Conservation (phyloP, 2,888 invertebrate species). For the Eupithecia exiguata region DNA sequence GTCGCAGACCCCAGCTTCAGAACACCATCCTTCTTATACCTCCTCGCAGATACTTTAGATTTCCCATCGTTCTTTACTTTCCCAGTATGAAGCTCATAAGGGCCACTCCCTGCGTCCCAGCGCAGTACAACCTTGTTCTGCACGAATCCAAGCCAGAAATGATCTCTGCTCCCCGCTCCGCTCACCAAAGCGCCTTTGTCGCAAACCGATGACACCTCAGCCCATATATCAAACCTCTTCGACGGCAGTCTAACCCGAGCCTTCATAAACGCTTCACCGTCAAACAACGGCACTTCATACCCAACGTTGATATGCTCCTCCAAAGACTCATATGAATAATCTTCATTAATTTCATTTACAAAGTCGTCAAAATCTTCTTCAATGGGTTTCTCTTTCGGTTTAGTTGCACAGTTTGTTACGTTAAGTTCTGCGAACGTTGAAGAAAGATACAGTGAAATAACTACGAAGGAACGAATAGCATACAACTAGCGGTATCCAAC, state of each 20-base stretch:
- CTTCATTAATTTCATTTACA: constrained; percentile 65
- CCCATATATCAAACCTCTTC: constrained; percentile 78
- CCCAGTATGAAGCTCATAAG: constrained; percentile 68
- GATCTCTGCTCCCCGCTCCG: constrained; percentile 73
- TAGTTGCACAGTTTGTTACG: constrained; percentile 49
- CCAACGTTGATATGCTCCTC: constrained; percentile 63
- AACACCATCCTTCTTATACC: constrained; percentile 76
- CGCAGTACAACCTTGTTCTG: constrained; percentile 69
- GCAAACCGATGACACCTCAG: constrained; percentile 75
- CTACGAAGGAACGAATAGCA: constrained; percentile 54
- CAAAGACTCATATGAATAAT: constrained; percentile 64
- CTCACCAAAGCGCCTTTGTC: constrained; percentile 71
- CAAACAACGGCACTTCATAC: constrained; percentile 73
- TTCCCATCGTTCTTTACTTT: constrained; percentile 69
- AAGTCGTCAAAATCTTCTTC: constrained; percentile 57
- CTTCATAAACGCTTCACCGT: constrained; percentile 70
- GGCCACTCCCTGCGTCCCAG: constrained; percentile 76
- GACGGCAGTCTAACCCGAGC: constrained; percentile 71
- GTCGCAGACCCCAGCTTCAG: constrained; percentile 67
- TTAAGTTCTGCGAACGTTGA: constrained; percentile 71
- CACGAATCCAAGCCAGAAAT: constrained; percentile 77
- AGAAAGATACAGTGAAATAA: constrained; percentile 50
- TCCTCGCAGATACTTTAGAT: constrained; percentile 70
- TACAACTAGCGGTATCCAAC: constrained; percentile 75
- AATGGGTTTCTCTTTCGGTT: constrained; percentile 47